Conservation (phyloP, 2,113 vertebrate genomes). For the Plestiodon gilberti region DNA sequence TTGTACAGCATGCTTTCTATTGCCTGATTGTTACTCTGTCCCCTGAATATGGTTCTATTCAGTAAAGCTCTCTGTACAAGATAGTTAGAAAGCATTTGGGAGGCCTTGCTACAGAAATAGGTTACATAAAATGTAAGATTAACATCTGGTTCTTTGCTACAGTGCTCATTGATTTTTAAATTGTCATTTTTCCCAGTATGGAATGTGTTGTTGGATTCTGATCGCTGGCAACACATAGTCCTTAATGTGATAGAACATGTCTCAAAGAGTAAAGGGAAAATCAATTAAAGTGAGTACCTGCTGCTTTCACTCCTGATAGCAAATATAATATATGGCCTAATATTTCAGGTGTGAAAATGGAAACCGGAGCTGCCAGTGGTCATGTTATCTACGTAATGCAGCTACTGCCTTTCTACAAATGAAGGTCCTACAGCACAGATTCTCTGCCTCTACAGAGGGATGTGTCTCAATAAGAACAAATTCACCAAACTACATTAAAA, state of each 20-base stretch:
- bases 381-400: constrained; percentile 47
- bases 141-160: constrained; percentile 6
- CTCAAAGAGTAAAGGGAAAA: constrained; percentile 45
- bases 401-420: constrained; percentile 35
- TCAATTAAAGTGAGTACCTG: constrained; percentile 46
- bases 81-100: rapidly evolving
- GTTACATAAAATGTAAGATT: background rate
- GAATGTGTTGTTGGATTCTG: constrained; percentile 20
- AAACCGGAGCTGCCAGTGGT: constrained; percentile 47
- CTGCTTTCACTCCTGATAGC: constrained; percentile 48
- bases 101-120: constrained; percentile 2
- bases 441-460: constrained; percentile 23
- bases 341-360: constrained; percentile 33
- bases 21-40: background rate
- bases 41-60: background rate
- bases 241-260: constrained; percentile 17
- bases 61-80: background rate
- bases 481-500: background rate
- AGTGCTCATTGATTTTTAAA: constrained; percentile 30
- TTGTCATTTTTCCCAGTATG: constrained; percentile 3
- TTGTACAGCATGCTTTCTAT: background rate
- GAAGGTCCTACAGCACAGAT: background rate
- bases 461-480: constrained; percentile 53
- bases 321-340: constrained; percentile 29
- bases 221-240: constrained; percentile 8